These are phyloP conservation scores for Pteropus rufus DNA, from an alignment of 2,797 vertebrate genomes.

Conservation along the genomic window DNA sequence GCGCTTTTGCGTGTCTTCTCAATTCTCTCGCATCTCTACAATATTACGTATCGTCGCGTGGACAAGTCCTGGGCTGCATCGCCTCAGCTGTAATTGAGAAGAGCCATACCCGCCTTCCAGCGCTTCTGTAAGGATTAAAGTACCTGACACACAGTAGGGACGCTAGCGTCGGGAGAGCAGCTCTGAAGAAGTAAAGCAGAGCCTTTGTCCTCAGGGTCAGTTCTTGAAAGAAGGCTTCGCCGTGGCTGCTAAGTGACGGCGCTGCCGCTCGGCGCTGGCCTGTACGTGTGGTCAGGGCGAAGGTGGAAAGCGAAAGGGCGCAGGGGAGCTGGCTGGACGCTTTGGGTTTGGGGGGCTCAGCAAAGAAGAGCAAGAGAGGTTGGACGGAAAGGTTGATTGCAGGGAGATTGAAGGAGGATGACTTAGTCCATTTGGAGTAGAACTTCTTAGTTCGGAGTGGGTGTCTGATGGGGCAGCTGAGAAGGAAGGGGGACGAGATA, in stretches of 20 bases:
- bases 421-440: background rate
- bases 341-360: background rate
- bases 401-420: background rate
- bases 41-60: background rate
- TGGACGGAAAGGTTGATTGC: background rate
- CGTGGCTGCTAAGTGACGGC: background rate
- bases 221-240: background rate
- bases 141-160: background rate
- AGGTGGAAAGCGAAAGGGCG: background rate
- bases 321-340: background rate
- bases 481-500: background rate
- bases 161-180: background rate
- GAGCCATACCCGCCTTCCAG: background rate
- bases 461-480: background rate
- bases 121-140: background rate
- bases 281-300: too few species aligned
- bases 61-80: background rate
- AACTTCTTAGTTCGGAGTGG: background rate
- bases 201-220: rapidly evolving
- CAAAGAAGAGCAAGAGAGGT: background rate
- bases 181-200: background rate
- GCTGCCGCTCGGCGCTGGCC: rapidly evolving
- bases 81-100: background rate
- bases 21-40: background rate
- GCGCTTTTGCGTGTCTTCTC: background rate